Conservation (phyloP, 2,888 invertebrate species). For the Heliconius sara region DNA sequence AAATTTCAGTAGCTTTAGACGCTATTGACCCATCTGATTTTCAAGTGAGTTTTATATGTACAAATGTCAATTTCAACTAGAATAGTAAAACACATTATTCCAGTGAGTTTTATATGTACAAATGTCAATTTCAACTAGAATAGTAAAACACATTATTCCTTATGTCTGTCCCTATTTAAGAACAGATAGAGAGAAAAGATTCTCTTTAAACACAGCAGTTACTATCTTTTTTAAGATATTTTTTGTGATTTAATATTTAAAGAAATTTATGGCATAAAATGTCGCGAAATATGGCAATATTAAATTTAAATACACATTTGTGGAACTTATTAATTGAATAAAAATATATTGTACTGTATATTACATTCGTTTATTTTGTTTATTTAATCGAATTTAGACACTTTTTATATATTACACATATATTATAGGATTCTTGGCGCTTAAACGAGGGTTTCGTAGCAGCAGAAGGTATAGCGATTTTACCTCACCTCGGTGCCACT, state of each 20-base stretch:
- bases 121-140: neutral
- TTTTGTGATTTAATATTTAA: neutral
- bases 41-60: conserved; percentile 67
- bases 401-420: too few relatives aligned
- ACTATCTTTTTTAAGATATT: neutral
- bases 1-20: conserved; percentile 93
- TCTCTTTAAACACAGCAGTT: neutral
- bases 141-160: neutral
- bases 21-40: conserved; percentile 94
- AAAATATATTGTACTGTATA: too few relatives aligned
- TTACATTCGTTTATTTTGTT: too few relatives aligned
- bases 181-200: neutral
- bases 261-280: too few relatives aligned
- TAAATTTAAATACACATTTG: too few relatives aligned
- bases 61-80: neutral
- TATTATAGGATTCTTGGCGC: conserved; percentile 90
- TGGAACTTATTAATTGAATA: too few relatives aligned
- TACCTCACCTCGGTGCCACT: conserved; percentile 93
- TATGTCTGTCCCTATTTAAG: neutral
- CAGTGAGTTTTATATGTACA: conserved; percentile 53
- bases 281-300: too few relatives aligned
- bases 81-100: neutral
- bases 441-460: conserved; percentile 97
- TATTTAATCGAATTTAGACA: too few relatives aligned
- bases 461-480: conserved; percentile 92